These are phyloP conservation scores for Calameuta pallipes DNA, from an alignment of 2,888 invertebrate genomes.

Conservation along the genomic window DNA sequence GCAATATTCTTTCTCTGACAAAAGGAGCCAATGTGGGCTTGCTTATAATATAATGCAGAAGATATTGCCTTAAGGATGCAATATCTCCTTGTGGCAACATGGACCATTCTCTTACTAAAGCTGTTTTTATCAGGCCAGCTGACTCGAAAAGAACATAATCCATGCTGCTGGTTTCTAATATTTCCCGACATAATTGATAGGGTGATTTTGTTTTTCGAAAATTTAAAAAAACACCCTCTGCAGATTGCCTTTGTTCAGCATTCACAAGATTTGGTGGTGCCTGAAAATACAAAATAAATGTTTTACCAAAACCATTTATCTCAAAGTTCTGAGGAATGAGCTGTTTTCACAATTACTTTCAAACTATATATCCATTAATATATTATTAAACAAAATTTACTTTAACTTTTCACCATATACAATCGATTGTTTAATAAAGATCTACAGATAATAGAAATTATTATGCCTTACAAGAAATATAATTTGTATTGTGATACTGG, in stretches of 20 bases:
- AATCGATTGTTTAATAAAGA: not conserved
- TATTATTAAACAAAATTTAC: not conserved
- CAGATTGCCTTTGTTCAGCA: slow-evolving; percentile 81
- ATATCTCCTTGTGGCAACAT: slow-evolving; percentile 77
- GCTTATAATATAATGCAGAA: slow-evolving; percentile 81
- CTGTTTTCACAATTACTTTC: not conserved
- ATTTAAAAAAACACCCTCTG: slow-evolving; percentile 84
- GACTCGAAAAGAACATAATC: slow-evolving; percentile 91
- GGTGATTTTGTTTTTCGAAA: slow-evolving; percentile 86
- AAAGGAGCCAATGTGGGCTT: slow-evolving; percentile 77
- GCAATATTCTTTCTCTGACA: slow-evolving; percentile 78
- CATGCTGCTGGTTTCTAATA: slow-evolving; percentile 78
- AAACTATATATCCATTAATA: not conserved
- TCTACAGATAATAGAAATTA: not conserved
- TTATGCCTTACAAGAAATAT: not conserved
- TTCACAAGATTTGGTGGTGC: slow-evolving; percentile 83
- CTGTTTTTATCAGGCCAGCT: slow-evolving; percentile 83
- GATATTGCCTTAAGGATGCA: slow-evolving; percentile 78
- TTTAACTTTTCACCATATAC: not conserved
- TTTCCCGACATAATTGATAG: slow-evolving; percentile 82
- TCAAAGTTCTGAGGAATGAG: not conserved
- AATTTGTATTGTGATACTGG: not conserved
- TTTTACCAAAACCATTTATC: not conserved
- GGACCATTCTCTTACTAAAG: slow-evolving; percentile 87
- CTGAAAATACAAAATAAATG: slow-evolving; percentile 65